A percentile compares a stretch with the other conserved stretches of the same genome.
Conservation (phyloP, 2,888 invertebrate species). For the Stegophylla sp. region DNA sequence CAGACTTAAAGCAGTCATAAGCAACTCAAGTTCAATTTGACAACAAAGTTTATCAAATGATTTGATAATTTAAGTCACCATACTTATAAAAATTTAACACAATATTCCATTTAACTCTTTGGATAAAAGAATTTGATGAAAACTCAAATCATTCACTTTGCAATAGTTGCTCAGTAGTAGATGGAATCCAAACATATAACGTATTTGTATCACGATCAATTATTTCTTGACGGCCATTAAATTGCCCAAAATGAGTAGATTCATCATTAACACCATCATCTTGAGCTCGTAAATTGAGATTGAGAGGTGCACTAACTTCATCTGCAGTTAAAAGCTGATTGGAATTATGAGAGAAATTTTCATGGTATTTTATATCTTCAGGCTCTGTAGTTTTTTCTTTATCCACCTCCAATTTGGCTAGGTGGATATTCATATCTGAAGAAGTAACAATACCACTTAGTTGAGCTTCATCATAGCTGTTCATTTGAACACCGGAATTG, state of each 20-base stretch:
- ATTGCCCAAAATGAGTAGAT: conserved; percentile 60
- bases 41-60: background rate
- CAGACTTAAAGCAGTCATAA: conserved; percentile 37
- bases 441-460: conserved; percentile 45
- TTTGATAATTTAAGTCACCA: background rate
- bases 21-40: background rate
- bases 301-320: conserved; percentile 61
- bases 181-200: conserved; percentile 63
- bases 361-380: conserved; percentile 49
- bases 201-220: conserved; percentile 62
- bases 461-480: conserved; percentile 44
- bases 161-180: conserved; percentile 61
- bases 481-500: conserved; percentile 54
- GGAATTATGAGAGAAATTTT: conserved; percentile 59
- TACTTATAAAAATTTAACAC: conserved; percentile 16
- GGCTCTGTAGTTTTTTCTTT: conserved; percentile 41
- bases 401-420: conserved; percentile 49
- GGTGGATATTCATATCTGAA: conserved; percentile 49
- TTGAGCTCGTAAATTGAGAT: conserved; percentile 61
- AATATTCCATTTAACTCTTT: conserved; percentile 29
- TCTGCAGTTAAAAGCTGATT: conserved; percentile 44
- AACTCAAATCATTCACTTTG: conserved; percentile 61
- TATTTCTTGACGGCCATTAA: conserved; percentile 60
- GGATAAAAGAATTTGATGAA: background rate
- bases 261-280: conserved; percentile 60